These are phyloP conservation scores for Sebastes matsubarae DNA, from an alignment of 2,797 vertebrate species.

Conservation along the genomic window DNA sequence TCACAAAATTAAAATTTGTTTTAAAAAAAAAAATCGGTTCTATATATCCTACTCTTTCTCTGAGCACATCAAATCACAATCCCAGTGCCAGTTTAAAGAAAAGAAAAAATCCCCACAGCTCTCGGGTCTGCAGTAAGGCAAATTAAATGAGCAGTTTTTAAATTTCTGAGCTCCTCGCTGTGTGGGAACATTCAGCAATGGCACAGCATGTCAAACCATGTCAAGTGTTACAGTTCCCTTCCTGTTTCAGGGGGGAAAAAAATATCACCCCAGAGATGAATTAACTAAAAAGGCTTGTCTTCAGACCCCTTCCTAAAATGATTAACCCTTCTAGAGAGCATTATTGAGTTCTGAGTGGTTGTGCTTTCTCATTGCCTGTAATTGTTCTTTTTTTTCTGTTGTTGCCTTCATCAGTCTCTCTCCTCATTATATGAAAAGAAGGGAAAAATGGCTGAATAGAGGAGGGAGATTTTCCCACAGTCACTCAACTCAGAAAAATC, in stretches of 20 bases:
- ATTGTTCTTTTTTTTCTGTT: slow-evolving; percentile 98
- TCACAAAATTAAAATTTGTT: background rate
- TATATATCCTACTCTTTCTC: background rate
- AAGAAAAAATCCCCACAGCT: slow-evolving; percentile 13
- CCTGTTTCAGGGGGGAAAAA: slow-evolving; percentile 79
- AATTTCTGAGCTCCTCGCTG: slow-evolving; percentile 72
- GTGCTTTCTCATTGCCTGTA: slow-evolving; percentile 92
- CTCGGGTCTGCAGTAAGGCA: slow-evolving; percentile 38
- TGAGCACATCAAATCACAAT: slow-evolving; percentile 19
- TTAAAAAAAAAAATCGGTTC: background rate
- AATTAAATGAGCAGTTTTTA: slow-evolving; percentile 66
- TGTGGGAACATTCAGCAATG: slow-evolving; percentile 83
- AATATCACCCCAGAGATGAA: slow-evolving; percentile 86
- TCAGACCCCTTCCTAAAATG: slow-evolving; percentile 87
- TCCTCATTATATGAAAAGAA: slow-evolving; percentile 92
- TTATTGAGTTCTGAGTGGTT: slow-evolving; percentile 90
- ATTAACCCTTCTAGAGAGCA: slow-evolving; percentile 93
- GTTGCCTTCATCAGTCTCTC: slow-evolving; percentile 97
- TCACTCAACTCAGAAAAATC: slow-evolving; percentile 98
- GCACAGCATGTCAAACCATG: slow-evolving; percentile 83
- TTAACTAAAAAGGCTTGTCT: slow-evolving; percentile 90
- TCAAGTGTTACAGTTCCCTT: slow-evolving; percentile 91
- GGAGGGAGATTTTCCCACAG: slow-evolving; percentile 99
- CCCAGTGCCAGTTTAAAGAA: background rate
- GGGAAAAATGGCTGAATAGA: slow-evolving; percentile 99